Evolutionary conservation across 2,888 invertebrate species (phyloP).

Genomic region (Lydus trimaculatus): DNA sequence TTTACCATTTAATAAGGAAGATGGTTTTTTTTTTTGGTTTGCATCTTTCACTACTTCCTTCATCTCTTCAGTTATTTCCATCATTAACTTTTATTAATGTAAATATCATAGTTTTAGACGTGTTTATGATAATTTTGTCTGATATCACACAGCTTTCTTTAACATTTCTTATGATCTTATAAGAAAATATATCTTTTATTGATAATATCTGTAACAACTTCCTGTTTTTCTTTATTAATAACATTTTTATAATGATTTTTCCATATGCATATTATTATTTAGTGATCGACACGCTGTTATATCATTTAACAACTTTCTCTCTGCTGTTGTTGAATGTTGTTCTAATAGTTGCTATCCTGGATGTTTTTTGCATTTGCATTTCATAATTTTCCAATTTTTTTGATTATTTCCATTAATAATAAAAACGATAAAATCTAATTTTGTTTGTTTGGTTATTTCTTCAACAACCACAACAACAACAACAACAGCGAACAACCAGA

Average conservation of each 20-base stretch:
- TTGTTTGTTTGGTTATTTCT: background rate
- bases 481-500: background rate
- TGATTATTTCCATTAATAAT: background rate
- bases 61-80: no score
- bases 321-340: background rate
- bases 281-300: constrained; percentile 1
- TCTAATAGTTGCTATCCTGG: background rate
- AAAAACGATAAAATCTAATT: background rate
- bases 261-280: constrained; percentile 3
- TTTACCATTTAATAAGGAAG: no score
- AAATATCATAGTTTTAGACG: background rate
- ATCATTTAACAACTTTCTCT: constrained; percentile 8
- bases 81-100: no score
- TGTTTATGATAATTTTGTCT: no score
- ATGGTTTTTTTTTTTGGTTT: no score
- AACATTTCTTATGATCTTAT: background rate
- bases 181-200: background rate
- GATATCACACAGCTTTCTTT: background rate
- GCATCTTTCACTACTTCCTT: no score
- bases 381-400: background rate
- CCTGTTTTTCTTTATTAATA: background rate
- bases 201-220: background rate
- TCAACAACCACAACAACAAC: background rate
- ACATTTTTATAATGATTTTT: background rate
- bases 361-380: background rate